Evolutionary conservation across 2,797 vertebrate genomes (phyloP).

Genomic region (Peromyscus nudipes): DNA sequence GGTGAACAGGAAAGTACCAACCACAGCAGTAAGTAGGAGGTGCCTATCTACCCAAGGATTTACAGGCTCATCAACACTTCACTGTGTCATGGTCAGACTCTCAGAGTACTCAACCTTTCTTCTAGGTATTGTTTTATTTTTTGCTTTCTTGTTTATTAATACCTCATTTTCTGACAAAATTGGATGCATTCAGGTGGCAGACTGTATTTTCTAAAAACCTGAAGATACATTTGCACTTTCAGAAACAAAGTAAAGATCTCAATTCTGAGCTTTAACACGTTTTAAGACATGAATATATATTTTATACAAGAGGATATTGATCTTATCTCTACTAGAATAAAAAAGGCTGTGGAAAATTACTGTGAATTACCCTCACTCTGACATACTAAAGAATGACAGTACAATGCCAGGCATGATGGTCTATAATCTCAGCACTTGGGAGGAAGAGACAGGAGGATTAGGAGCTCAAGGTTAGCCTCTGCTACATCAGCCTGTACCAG

Average conservation of each 20-base stretch:
- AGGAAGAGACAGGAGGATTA: background rate
- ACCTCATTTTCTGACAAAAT: background rate
- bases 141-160: conserved; percentile 48
- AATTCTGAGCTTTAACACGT: conserved; percentile 46
- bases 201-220: conserved; percentile 57
- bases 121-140: conserved; percentile 17
- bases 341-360: conserved; percentile 42
- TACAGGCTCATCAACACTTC: background rate
- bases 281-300: conserved; percentile 49
- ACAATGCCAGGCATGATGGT: background rate
- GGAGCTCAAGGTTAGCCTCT: background rate
- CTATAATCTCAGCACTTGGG: background rate
- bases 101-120: background rate
- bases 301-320: conserved; percentile 28
- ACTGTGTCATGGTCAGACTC: background rate
- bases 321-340: conserved; percentile 28
- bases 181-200: background rate
- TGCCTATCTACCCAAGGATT: background rate
- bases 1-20: background rate
- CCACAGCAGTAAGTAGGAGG: background rate
- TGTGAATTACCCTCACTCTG: conserved; percentile 26
- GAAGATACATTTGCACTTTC: conserved; percentile 52
- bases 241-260: conserved; percentile 55
- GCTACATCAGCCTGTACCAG: background rate
- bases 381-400: conserved; percentile 35